A percentile compares a stretch with the other conserved stretches of the same genome.
These are phyloP conservation scores for Brachionus angularis DNA, from an alignment of 1,140 invertebrate species.

Conservation along the genomic window DNA sequence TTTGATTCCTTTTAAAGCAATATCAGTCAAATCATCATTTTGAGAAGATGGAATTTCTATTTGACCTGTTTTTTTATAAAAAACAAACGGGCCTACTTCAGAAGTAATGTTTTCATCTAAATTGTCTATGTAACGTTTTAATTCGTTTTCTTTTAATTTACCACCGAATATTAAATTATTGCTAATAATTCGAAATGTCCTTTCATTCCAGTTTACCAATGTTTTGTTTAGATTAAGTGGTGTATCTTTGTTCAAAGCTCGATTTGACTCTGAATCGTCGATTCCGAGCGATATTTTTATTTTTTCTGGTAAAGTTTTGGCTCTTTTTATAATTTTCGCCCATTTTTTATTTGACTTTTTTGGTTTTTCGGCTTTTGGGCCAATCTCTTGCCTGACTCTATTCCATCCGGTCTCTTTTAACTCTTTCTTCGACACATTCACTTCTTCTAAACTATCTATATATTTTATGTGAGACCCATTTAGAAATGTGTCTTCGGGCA, in stretches of 20 bases:
- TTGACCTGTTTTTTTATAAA: neutral
- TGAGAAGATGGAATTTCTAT: neutral
- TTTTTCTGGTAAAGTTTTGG: neutral
- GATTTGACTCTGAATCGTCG: neutral
- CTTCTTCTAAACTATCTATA: neutral
- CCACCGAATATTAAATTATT: slow-evolving; percentile 28
- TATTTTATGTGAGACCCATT: neutral
- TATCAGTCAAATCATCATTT: neutral
- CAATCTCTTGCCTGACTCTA: no score
- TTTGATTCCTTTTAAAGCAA: neutral
- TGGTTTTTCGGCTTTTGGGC: no score
- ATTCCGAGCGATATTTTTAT: slow-evolving; percentile 5
- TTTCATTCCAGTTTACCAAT: slow-evolving; percentile 2
- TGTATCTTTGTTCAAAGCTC: neutral
- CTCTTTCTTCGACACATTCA: neutral
- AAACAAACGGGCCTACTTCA: neutral
- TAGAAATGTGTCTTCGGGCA: no score
- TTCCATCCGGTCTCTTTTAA: no score
- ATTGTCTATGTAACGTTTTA: slow-evolving; percentile 23
- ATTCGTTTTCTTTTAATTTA: neutral
- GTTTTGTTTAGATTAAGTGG: slow-evolving; percentile 3
- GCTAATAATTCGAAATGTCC: neutral
- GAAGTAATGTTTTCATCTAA: neutral
- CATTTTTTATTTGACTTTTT: no score
- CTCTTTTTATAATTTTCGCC: no score